Evolutionary conservation across 2,797 vertebrate species (phyloP).

Genomic region (Cephalopachus bancanus): DNA sequence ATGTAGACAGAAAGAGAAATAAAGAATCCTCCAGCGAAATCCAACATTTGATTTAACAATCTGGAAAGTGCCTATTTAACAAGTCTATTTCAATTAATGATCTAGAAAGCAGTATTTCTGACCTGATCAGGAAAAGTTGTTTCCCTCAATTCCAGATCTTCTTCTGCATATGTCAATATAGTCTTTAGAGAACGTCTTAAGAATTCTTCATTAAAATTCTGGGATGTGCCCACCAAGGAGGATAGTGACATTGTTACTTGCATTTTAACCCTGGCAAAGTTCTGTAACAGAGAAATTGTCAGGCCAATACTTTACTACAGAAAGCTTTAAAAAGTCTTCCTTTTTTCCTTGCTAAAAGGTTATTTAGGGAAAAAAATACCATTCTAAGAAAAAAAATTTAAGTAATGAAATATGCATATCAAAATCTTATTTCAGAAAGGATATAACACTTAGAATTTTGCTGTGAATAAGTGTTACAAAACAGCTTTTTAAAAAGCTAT

Average conservation of each 20-base stretch:
- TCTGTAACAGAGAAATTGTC: slow-evolving; percentile 89
- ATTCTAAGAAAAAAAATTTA: slow-evolving; percentile 54
- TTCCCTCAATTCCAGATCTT: slow-evolving; percentile 97
- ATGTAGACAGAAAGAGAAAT: neutral
- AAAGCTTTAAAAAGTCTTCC: neutral
- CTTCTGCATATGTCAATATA: slow-evolving; percentile 98
- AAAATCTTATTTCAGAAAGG: slow-evolving; percentile 35
- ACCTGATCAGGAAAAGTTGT: slow-evolving; percentile 99
- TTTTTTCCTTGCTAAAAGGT: neutral
- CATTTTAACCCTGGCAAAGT: slow-evolving; percentile 99
- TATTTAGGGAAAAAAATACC: neutral
- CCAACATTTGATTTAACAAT: neutral
- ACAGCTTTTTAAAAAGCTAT: neutral
- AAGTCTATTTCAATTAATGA: neutral
- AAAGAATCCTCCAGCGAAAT: neutral
- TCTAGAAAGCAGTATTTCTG: slow-evolving; percentile 47
- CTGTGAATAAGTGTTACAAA: neutral
- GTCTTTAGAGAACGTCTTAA: slow-evolving; percentile 98
- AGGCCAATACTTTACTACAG: neutral
- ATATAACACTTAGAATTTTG: slow-evolving; percentile 17
- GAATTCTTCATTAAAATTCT: slow-evolving; percentile 99
- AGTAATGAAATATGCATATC: slow-evolving; percentile 12
- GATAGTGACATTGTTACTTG: slow-evolving; percentile 99
- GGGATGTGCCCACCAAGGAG: slow-evolving; percentile 98
- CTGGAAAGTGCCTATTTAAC: neutral